phyloP scores from a whole-genome alignment of 2,113 vertebrate genomes.

The Holacanthus passer region DNA sequence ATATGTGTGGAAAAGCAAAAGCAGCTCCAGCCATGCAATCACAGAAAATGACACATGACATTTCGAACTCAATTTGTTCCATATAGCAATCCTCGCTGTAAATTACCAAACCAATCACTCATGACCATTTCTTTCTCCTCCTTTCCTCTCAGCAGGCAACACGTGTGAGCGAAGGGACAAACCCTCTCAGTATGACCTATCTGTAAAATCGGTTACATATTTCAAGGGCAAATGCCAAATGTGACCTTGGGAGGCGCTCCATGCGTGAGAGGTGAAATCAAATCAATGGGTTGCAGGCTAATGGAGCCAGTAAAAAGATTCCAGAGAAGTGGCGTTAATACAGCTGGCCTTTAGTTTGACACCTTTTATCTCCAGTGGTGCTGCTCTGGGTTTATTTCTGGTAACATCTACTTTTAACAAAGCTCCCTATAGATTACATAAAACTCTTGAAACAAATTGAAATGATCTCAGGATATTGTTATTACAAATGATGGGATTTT shows the following conservation, averaged over 20 bases:
- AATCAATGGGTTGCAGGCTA: slow-evolving; percentile 61
- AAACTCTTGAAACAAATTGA: not conserved
- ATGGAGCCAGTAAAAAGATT: slow-evolving; percentile 67
- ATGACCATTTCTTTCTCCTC: slow-evolving; percentile 32
- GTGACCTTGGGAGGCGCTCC: slow-evolving; percentile 59
- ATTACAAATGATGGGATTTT: not conserved
- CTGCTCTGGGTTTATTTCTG: slow-evolving; percentile 28
- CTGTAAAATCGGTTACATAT: slow-evolving; percentile 38
- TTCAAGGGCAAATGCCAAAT: slow-evolving; percentile 59
- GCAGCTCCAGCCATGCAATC: slow-evolving; percentile 57
- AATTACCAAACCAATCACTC: slow-evolving; percentile 70
- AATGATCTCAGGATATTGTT: not conserved
- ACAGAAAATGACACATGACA: slow-evolving; percentile 71
- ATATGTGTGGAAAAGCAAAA: slow-evolving; percentile 48
- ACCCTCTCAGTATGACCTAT: slow-evolving; percentile 34
- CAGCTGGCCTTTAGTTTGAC: slow-evolving; percentile 66
- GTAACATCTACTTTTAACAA: not conserved
- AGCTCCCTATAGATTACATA: slow-evolving; percentile 8
- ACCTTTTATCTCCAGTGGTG: slow-evolving; percentile 67
- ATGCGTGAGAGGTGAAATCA: slow-evolving; percentile 54
- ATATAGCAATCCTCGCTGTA: slow-evolving; percentile 45
- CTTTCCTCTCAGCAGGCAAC: slow-evolving; percentile 20
- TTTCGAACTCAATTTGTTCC: slow-evolving; percentile 70
- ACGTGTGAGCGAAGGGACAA: slow-evolving; percentile 7
- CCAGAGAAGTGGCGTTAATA: slow-evolving; percentile 57